These are phyloP conservation scores for Sternotherus odoratus DNA, from an alignment of 2,797 vertebrate species.

Conservation along the genomic window DNA sequence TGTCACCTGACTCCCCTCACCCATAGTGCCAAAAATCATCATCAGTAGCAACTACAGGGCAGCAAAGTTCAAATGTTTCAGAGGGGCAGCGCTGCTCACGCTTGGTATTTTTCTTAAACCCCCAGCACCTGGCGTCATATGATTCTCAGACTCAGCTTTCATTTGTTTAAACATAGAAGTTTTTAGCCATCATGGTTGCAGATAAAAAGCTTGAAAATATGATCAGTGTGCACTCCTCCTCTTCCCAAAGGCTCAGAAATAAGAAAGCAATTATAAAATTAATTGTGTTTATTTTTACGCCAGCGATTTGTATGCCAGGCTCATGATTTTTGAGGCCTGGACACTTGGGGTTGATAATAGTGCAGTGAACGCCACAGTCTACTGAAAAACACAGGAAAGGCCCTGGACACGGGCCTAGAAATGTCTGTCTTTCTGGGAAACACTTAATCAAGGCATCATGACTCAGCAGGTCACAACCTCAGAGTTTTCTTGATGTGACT, in stretches of 20 bases:
- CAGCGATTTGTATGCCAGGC: constrained; percentile 18
- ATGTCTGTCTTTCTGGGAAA: constrained; percentile 31
- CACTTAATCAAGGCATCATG: constrained; percentile 10
- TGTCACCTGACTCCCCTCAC: too few relatives aligned
- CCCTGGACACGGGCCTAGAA: not conserved
- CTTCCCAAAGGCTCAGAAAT: not conserved
- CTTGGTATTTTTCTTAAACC: not conserved
- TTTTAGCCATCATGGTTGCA: not conserved
- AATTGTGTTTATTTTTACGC: not conserved
- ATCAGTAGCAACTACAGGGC: not conserved
- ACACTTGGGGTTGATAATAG: constrained; percentile 19
- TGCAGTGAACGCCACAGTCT: not conserved
- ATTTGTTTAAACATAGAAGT: not conserved
- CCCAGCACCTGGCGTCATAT: not conserved
- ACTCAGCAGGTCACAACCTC: not conserved
- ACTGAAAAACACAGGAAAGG: constrained; percentile 7
- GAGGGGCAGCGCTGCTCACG: too few relatives aligned
- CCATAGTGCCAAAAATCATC: not conserved
- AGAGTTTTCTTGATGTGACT: constrained; percentile 1
- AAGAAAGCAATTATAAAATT: constrained; percentile 1
- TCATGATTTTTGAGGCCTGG: constrained; percentile 30
- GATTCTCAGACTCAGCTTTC: not conserved
- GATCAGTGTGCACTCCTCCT: rapidly evolving
- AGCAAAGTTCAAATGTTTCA: not conserved
- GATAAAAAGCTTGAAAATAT: not conserved